A percentile compares a stretch with the other conserved stretches of the same genome.
Conservation (phyloP, 2,113 vertebrate species). For the Rousettus leschenaultii region DNA sequence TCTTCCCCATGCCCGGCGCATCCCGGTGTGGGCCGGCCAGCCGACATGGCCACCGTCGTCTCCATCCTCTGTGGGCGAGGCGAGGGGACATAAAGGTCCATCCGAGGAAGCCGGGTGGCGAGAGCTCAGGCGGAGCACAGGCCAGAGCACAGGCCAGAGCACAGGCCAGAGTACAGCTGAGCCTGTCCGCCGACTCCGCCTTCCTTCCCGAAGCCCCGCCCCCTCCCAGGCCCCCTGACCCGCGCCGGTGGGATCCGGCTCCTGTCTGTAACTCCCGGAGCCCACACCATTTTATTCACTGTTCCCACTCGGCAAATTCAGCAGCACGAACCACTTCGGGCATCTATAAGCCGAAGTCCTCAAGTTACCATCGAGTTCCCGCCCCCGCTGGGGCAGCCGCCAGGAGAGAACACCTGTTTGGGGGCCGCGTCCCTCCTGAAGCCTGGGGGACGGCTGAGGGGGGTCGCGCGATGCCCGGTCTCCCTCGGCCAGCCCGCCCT, state of each 20-base stretch:
- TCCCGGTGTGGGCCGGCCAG: too few species aligned
- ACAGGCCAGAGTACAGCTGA: too few species aligned
- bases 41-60: rapidly evolving
- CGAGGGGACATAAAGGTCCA: rapidly evolving
- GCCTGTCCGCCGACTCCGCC: too few species aligned
- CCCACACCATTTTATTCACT: rapidly evolving
- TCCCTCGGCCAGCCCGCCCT: neutral
- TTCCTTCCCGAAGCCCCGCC: too few species aligned
- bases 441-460: neutral
- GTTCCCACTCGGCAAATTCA: neutral
- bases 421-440: neutral
- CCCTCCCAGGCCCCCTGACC: too few species aligned
- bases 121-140: too few species aligned
- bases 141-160: too few species aligned
- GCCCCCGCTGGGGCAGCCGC: rapidly evolving
- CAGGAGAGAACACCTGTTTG: neutral
- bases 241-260: too few species aligned
- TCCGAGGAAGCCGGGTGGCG: neutral
- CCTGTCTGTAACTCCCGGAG: neutral
- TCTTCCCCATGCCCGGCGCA: rapidly evolving
- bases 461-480: neutral
- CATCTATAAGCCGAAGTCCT: neutral
- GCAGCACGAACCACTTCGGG: rapidly evolving
- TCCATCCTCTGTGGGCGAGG: rapidly evolving
- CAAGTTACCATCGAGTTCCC: neutral